phyloP scores from a whole-genome alignment of 2,113 vertebrate species.

The Nothoprocta perdicaria region DNA sequence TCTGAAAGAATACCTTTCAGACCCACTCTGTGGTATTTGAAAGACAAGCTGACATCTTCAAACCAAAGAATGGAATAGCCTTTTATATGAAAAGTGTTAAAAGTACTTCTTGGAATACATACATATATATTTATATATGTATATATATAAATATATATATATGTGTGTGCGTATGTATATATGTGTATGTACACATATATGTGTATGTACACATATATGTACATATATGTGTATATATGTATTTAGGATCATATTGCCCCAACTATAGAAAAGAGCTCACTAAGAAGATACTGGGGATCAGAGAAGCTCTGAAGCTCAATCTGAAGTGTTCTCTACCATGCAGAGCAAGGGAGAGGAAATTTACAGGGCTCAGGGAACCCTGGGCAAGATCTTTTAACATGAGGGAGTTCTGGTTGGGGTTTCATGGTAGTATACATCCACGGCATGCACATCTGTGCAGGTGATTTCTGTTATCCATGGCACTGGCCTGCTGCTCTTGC shows the following conservation, averaged over 20 bases:
- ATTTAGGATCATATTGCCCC: not conserved
- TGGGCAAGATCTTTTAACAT: not conserved
- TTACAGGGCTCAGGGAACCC: not conserved
- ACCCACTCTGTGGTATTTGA: not conserved
- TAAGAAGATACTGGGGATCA: not conserved
- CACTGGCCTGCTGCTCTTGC: not conserved
- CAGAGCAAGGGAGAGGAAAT: not conserved
- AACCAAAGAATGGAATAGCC: not conserved
- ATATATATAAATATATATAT: no score
- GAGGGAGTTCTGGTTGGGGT: not conserved
- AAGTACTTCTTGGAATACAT: not conserved
- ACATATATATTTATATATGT: no score
- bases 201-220: no score
- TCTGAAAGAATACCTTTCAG: conserved; percentile 31
- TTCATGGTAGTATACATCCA: rapidly evolving
- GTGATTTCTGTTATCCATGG: not conserved
- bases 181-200: no score
- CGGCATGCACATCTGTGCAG: not conserved
- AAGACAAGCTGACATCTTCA: conserved; percentile 18
- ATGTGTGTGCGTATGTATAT: no score
- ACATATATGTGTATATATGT: no score
- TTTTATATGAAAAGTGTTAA: not conserved
- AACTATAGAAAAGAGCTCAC: not conserved
- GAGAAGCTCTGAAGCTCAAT: not conserved
- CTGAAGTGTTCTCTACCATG: not conserved